Percentiles rank a stretch among this genome's conserved stretches.
phyloP scores from a whole-genome alignment of 1,140 invertebrate genomes.

The Zophobas atratus region DNA sequence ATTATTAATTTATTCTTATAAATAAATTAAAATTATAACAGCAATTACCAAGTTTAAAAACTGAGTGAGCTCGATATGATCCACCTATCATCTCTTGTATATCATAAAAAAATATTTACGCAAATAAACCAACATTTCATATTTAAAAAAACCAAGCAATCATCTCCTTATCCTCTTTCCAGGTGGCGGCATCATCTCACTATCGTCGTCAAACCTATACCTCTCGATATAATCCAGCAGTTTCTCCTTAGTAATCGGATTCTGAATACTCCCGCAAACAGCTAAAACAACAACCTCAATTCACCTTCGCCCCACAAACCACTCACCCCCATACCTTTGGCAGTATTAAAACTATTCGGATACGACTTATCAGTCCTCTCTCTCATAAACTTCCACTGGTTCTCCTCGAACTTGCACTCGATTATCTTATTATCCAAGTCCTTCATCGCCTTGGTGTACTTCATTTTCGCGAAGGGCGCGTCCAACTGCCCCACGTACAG shows the following conservation, averaged over 20 bases:
- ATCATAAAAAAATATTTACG: conserved; percentile 37
- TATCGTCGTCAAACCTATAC: conserved; percentile 75
- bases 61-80: conserved; percentile 16
- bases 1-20: no score
- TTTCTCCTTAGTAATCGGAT: conserved; percentile 87
- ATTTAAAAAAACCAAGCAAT: conserved; percentile 43
- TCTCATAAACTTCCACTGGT: conserved; percentile 95
- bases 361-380: conserved; percentile 97
- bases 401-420: conserved; percentile 89
- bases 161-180: conserved; percentile 65
- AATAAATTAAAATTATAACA: conserved; percentile 7
- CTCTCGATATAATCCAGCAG: conserved; percentile 83
- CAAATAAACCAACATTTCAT: conserved; percentile 36
- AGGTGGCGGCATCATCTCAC: conserved; percentile 78
- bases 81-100: conserved; percentile 5
- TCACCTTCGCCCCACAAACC: neutral
- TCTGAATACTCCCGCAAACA: conserved; percentile 78
- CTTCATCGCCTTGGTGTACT: conserved; percentile 82
- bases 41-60: neutral
- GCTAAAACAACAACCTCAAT: conserved; percentile 69
- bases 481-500: conserved; percentile 85
- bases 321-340: conserved; percentile 74
- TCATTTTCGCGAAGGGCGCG: conserved; percentile 81
- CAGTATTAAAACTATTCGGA: conserved; percentile 92
- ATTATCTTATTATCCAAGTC: conserved; percentile 95